Base-by-base conservation (phyloP, 2,113 vertebrate genomes). In the Cyprinodon brontotheroides region DNA sequence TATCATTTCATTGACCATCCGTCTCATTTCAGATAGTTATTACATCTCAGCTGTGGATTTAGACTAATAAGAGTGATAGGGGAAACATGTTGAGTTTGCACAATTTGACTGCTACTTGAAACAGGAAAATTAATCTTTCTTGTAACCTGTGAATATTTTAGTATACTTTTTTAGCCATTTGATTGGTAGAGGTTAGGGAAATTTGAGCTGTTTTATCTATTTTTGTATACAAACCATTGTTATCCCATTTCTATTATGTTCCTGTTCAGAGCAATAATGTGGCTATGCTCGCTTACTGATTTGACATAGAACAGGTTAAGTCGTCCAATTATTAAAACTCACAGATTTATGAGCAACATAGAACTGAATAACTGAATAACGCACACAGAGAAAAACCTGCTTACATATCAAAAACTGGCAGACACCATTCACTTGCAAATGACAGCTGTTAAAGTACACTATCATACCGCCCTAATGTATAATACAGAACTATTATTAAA, bases 371-470 rank as follows among this genome's bases (percentile, higher is more conserved):
- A n/a, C 40, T 57, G 39, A 70, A 72, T 62, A 11, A 40, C 22
- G 40, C n/a, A 38, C 39, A 57, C 9, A 37, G 13, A 61, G 13
- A n/a, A 4, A 43, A 59, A 68, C 7, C 15, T 1, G 0, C 47
- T 66, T 37, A 17, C 4, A 57, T 6, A 17, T 13, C 72, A 62
- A 80, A 74, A 29, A 87, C 61, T 47, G 40, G 10, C 15, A 38
- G 5, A 63, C 37, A 63, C 37, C 8, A 39, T 40, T 36, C 9
- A 65, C 39, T 38, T 2, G 0, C 3, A 45, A 11, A 57, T 61
- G 0, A 68, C 63, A 70, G 61, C 29, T 81, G 81, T 77, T 17
- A 75, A 67, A 68, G 65, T 50, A 65, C 65, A 65, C 36, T 63
- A 4, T 66, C 65, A 70, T 45, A 61, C 13, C 15, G 15, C 65